Base-by-base conservation (phyloP, 2,888 invertebrate genomes). In the Drosophila meridionalis region DNA sequence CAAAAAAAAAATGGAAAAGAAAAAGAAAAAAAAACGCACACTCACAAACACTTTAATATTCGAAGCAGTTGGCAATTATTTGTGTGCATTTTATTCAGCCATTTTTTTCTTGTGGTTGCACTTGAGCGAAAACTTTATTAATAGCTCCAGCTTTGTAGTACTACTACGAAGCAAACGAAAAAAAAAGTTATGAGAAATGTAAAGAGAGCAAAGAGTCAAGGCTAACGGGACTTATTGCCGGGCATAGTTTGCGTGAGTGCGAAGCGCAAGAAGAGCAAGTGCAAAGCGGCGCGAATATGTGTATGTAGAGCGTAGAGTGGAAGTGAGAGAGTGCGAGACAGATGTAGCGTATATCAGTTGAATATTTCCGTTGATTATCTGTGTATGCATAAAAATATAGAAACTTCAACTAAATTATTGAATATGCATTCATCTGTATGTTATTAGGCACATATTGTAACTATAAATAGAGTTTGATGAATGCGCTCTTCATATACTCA, bases 61-160 rank as follows among this genome's bases (percentile, higher is more conserved):
- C 55, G 64, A 72, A 60, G 64, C 58, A 68, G 43, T 47, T 63
- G 45, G 65, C 72, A 72, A 76, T 80, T 76, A 68, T 76, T 71
- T 70, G 69, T 64, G 66, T 53, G 58, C 32, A 48, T 76, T 80
- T 62, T 62, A 62, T 71, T 59, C 52, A 42, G 52, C 9, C 30
- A 42, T 56, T 42, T 56, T 56, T 48, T 58, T 48, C 47, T 53
- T 73, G 61, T 26, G 61, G 61, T 36, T 75, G 64, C 58, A 78
- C 63, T 75, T 80, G 64, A 76, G 50, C 67, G 63, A 11, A 72
- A 72, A 69, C 65, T 68, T 63, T 69, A 62, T 71, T 65, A 80
- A 69, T 62, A 71, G 70, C 50, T 34, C 7, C 45, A 32, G 48
- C 58, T 53, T 62, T 65, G 32, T 26, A 20, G 20, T 34, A 34